These are phyloP conservation scores for Anticlea derivata DNA, from an alignment of 2,888 invertebrate genomes.

Conservation along the genomic window DNA sequence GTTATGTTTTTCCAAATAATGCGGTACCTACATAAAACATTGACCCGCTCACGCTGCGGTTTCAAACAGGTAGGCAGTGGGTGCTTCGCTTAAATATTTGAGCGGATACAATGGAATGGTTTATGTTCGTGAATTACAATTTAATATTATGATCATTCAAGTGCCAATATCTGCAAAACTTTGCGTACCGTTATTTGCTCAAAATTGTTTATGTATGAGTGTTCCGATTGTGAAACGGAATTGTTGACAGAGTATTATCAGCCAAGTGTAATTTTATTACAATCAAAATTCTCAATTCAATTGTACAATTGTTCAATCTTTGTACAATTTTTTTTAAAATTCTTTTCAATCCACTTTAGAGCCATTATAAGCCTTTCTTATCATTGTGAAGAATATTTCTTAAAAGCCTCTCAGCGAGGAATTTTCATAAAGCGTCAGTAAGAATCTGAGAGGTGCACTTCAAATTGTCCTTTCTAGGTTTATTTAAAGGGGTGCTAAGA, in stretches of 20 bases:
- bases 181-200: too few relatives aligned
- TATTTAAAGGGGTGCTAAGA: conserved; percentile 5
- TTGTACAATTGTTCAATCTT: too few relatives aligned
- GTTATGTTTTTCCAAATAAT: conserved; percentile 33
- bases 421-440: conserved; percentile 18
- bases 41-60: conserved; percentile 26
- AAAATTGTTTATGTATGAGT: too few relatives aligned
- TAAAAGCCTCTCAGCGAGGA: conserved; percentile 19
- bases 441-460: conserved; percentile 13
- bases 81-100: conserved; percentile 29
- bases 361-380: conserved; percentile 19
- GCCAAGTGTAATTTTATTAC: not conserved
- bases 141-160: conserved; percentile 6
- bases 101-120: conserved; percentile 21
- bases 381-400: conserved; percentile 13
- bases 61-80: conserved; percentile 23
- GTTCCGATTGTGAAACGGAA: not conserved
- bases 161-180: not conserved
- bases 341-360: conserved; percentile 15
- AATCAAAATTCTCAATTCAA: too few relatives aligned
- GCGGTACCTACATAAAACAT: conserved; percentile 35
- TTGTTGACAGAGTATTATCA: not conserved
- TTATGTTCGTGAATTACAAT: conserved; percentile 13
- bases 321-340: conserved; percentile 9
- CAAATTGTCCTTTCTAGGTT: conserved; percentile 1